Evolutionary conservation across 2,888 invertebrate species (phyloP).

Genomic region (Myathropa florea): DNA sequence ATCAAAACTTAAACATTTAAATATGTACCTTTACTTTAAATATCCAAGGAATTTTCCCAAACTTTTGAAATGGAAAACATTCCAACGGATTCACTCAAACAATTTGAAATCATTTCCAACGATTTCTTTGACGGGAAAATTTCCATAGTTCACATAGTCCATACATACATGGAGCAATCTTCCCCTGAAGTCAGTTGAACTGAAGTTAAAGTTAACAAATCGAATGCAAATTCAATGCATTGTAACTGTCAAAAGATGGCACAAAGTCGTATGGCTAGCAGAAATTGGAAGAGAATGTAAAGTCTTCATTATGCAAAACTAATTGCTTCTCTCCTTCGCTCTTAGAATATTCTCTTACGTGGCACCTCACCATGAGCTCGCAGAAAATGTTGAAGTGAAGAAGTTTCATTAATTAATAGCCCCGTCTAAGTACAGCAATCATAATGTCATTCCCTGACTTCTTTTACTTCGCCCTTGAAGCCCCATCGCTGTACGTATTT

Average conservation of each 20-base stretch:
- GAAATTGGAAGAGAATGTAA: not conserved
- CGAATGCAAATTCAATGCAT: not conserved
- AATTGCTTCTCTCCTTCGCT: not conserved
- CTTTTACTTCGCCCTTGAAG: not conserved
- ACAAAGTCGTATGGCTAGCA: not conserved
- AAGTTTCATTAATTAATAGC: slow-evolving; percentile 33
- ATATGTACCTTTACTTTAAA: no score
- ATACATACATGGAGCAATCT: no score
- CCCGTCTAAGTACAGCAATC: slow-evolving; percentile 19
- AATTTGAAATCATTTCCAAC: no score
- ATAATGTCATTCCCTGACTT: slow-evolving; percentile 3
- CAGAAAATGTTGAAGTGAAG: not conserved
- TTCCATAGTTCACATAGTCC: no score
- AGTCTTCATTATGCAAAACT: not conserved
- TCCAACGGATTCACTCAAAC: no score
- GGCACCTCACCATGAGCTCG: not conserved
- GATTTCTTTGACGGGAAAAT: no score
- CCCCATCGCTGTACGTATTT: not conserved
- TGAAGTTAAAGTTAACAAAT: not conserved
- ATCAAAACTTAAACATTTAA: no score
- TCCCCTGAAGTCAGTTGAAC: not conserved
- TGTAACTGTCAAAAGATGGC: not conserved
- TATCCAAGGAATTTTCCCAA: no score
- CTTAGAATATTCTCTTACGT: not conserved
- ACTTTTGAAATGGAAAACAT: no score